Evolutionary conservation across 2,113 vertebrate species (phyloP).

Genomic region (Passerina amoena): DNA sequence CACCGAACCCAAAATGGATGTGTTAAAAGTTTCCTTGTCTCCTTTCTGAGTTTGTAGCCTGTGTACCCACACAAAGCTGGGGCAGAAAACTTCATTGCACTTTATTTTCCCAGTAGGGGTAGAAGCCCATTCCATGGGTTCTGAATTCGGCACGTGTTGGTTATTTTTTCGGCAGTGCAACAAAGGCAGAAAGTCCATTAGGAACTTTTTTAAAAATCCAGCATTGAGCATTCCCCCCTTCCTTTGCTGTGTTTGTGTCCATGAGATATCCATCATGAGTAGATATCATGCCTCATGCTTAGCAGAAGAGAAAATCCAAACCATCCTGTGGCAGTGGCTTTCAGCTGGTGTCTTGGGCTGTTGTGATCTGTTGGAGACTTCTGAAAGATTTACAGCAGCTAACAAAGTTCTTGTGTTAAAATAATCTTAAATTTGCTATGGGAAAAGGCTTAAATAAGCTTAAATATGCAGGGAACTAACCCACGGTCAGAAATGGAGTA

Average conservation of each 20-base stretch:
- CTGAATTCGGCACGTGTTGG: background rate
- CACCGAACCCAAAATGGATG: background rate
- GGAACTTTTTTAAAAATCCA: background rate
- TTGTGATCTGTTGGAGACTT: background rate
- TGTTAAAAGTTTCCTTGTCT: background rate
- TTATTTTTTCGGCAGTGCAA: background rate
- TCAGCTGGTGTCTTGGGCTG: background rate
- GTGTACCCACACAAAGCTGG: background rate
- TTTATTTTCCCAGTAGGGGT: background rate
- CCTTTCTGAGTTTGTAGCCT: background rate
- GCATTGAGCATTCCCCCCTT: background rate
- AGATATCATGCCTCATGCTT: background rate
- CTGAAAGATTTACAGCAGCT: background rate
- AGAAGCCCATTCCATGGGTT: background rate
- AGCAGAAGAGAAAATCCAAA: background rate
- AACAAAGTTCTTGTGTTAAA: background rate
- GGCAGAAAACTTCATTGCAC: background rate
- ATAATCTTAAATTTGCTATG: background rate
- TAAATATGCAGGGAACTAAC: background rate
- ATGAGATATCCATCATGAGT: background rate
- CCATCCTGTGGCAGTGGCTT: background rate
- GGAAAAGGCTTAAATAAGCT: background rate
- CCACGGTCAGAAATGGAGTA: background rate
- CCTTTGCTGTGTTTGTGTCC: background rate
- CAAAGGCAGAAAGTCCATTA: background rate